Evolutionary conservation across 2,888 invertebrate genomes (phyloP), one percentile per base, ranked within the genome.

Genomic region (Rhagonycha fulva): DNA sequence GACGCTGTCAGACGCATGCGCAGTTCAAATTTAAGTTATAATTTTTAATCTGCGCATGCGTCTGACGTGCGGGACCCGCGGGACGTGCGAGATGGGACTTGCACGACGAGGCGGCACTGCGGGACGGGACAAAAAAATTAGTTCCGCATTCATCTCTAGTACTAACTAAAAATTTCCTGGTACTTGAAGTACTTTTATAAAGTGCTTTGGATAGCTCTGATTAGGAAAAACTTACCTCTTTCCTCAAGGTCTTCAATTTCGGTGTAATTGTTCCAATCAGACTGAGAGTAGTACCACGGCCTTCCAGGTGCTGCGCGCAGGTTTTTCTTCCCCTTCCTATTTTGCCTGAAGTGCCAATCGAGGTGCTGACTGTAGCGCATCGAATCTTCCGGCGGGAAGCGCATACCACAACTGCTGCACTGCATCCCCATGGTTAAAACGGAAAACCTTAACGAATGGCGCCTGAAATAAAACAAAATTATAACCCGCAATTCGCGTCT

Each of bases 301-400:
- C 98, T 90, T 28, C 94, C 94, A 84, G 95, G 94, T 0, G 96
- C 95, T 71, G 96, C 93, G 11, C 96, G 90, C 0, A 94, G 93
- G 0, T 95, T 94, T 85, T 96, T 96, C 80, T 96, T 92, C 82
- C 96, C 97, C 72, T 94, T 91, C 2, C 97, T 89, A 89, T 99
- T 99, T 88, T 97, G 96, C 0, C 97, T 89, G 89, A 99, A 99
- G 89, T 99, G 99, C 98, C 99, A 99, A 89, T 99, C 99, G 77
- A 99, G 91, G 89, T 99, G 99, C 86, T 96, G 96, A 83, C 94
- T 95, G 88, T 98, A 99, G 79, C 95, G 93, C 81, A 94, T 94
- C 9, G 95, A 96, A 85, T 95, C 94, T 88, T 96, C 96, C 0
- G 96, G 94, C 12, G 96, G 94, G 88, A 99, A 98, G 67, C 98